Base-by-base conservation (phyloP, 2,113 vertebrate genomes). In the Tachycineta bicolor region DNA sequence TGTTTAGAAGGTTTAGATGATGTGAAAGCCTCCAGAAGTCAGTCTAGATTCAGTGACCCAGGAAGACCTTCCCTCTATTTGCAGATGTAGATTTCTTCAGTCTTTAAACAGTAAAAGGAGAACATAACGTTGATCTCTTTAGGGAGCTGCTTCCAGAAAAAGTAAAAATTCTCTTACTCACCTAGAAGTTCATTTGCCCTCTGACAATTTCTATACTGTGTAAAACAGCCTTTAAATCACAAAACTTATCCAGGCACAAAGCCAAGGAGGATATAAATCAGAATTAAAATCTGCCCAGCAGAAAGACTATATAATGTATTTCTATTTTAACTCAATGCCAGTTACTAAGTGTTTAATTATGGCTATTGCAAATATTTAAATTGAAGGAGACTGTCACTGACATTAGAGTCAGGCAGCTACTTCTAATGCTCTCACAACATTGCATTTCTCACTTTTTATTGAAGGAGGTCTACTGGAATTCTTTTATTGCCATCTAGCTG, bases 401-500 rank as follows among this genome's bases (percentile, higher is more conserved):
- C 86, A 79, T 87, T 64, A 64, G 65, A 94, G 69, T 82, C 41
- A 58, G 76, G 79, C 63, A 95, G 73, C 83, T 94, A 86, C 80
- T 95, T 78, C 60, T 75, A 83, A 60, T 46, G 52, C 33, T 93
- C 60, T 86, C 28, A 49, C 56, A 89, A 67, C 52, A 69, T 44
- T 78, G 39, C 41, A 64, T 64, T 94, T 93, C 85, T 79, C 67
- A 41, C 76, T 81, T 78, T 70, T 84, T 73, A 56, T 21, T 41
- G 44, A 81, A 78, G 64, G 52, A 78, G 85, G 52, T 53, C 73
- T 89, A 82, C 84, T 68, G 64, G 56, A 97, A 87, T 97, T 96
- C 93, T 90, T 96, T 84, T 96, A 78, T 96, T 96, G 96, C 96
- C 96, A 96, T 70, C 96, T 97, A 96, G 96, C 96, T 97, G 96